Evolutionary conservation across 2,888 invertebrate species (phyloP).

Genomic region (Rhagonycha fulva): DNA sequence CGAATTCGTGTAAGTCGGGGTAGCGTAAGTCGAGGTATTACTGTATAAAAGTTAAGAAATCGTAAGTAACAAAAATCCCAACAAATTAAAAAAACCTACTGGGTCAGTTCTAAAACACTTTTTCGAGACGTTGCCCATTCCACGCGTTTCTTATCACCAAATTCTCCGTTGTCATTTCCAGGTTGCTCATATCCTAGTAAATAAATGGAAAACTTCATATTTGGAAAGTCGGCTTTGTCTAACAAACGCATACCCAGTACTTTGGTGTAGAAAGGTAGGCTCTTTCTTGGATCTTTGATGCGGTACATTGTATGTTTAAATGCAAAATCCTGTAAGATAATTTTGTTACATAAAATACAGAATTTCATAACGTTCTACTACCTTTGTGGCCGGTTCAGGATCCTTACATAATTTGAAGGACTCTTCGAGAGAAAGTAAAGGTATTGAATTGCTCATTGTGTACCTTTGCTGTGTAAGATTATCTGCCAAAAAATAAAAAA

Average conservation of each 20-base stretch:
- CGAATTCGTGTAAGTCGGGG: too few relatives aligned
- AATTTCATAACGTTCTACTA: too few relatives aligned
- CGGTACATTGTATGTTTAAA: conserved; percentile 98
- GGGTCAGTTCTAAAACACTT: conserved; percentile 89
- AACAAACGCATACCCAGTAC: conserved; percentile 90
- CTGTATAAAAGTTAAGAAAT: conserved; percentile 43
- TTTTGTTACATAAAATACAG: conserved; percentile 8
- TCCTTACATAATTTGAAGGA: too few relatives aligned
- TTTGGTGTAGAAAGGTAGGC: conserved; percentile 88
- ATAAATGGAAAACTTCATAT: conserved; percentile 84
- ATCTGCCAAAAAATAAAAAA: too few relatives aligned
- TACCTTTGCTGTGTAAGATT: too few relatives aligned
- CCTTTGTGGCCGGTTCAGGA: too few relatives aligned
- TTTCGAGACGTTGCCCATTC: conserved; percentile 82
- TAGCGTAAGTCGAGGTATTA: too few relatives aligned
- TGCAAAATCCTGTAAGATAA: conserved; percentile 73
- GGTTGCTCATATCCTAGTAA: conserved; percentile 89
- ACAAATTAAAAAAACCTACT: conserved; percentile 64
- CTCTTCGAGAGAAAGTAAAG: too few relatives aligned
- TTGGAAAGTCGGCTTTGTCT: conserved; percentile 85
- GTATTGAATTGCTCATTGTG: too few relatives aligned
- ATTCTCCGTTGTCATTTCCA: conserved; percentile 73
- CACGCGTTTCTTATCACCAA: conserved; percentile 62
- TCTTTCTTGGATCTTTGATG: conserved; percentile 87
- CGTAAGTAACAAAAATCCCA: not conserved